Percentiles rank a stretch among this genome's conserved stretches.
Conservation (phyloP, 1,140 invertebrate species). For the Ooceraea biroi region DNA sequence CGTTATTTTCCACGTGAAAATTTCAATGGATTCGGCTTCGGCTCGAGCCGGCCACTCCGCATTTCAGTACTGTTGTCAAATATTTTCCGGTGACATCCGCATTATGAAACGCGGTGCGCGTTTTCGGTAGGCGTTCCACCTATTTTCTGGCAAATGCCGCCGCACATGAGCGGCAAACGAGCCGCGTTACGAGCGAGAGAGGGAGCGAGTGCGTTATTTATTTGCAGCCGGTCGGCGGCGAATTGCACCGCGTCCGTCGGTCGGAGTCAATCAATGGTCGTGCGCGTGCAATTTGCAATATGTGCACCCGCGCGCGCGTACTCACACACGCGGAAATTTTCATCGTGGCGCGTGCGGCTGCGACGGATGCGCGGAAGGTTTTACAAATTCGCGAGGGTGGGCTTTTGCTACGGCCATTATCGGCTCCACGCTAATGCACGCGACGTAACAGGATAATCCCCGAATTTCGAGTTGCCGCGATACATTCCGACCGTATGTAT, state of each 20-base stretch:
- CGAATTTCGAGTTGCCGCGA: slow-evolving; percentile 60
- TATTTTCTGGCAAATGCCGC: slow-evolving; percentile 70
- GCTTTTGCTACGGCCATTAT: slow-evolving; percentile 78
- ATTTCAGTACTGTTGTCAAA: slow-evolving; percentile 73
- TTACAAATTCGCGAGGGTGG: slow-evolving; percentile 75
- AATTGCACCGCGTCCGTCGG: slow-evolving; percentile 48
- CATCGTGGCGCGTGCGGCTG: slow-evolving; percentile 69
- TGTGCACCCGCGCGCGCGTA: slow-evolving; percentile 30
- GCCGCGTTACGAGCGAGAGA: neutral
- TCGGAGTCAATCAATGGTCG: slow-evolving; percentile 60
- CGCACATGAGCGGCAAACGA: slow-evolving; percentile 20
- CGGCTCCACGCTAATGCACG: slow-evolving; percentile 77
- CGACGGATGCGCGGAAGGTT: slow-evolving; percentile 60
- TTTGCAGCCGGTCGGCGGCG: slow-evolving; percentile 44
- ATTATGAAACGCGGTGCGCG: slow-evolving; percentile 74
- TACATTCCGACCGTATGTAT: slow-evolving; percentile 42
- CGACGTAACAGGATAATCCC: slow-evolving; percentile 79
- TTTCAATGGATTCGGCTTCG: slow-evolving; percentile 23
- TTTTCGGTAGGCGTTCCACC: slow-evolving; percentile 62
- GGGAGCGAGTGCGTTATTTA: slow-evolving; percentile 34
- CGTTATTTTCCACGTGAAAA: slow-evolving; percentile 41
- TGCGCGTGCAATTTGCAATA: slow-evolving; percentile 49
- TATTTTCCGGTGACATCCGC: slow-evolving; percentile 77
- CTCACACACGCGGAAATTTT: slow-evolving; percentile 67
- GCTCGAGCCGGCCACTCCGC: slow-evolving; percentile 19